Base-by-base conservation (phyloP, 1,140 invertebrate genomes). In the Hycleus phaleratus region DNA sequence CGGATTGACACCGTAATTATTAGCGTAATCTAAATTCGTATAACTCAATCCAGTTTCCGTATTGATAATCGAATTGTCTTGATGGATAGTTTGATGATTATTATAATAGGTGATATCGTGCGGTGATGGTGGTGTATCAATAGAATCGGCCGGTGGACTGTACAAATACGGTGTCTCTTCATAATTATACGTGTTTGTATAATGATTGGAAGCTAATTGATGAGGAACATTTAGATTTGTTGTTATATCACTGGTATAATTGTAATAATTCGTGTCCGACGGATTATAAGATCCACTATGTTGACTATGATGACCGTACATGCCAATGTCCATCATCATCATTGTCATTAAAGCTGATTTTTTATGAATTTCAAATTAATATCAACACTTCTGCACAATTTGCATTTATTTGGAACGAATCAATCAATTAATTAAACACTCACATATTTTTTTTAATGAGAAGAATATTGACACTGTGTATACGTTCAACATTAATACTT, bases 31-130 rank as follows among this genome's bases (percentile, higher is more conserved):
- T 65, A 95, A 74, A 74, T 94, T 94, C 0, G 91, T 94, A 71
- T 95, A 95, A 70, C 90, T 91, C 43, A 93, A 74, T 0, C 91
- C 90, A 54, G 89, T 89, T 63, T 90, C 86, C 0, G 88, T 86
- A 63, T 85, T 90, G 47, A 92, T 91, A 12, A 91, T 90, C 7
- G 73, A 70, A 60, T 75, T 74, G 53, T 78, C 76, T 63, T 73
- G 79, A 50, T 67, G 74, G 54, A 74, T 75, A 2, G 71, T 68
- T 55, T 58, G 73, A 56, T 61, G 73, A 60, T 52, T 65, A 59
- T 56, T 71, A 64, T 73, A 70, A 55, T 71, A 68, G 53, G 71
- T 67, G 60, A 65, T 48, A 45, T 68, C 66, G 48, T 69, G 63
- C 1, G 69, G 69, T 38, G 66, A 70, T 11, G 72, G 67, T 10